Conservation (phyloP, 2,888 invertebrate species). For the Drosophila pullipes region DNA sequence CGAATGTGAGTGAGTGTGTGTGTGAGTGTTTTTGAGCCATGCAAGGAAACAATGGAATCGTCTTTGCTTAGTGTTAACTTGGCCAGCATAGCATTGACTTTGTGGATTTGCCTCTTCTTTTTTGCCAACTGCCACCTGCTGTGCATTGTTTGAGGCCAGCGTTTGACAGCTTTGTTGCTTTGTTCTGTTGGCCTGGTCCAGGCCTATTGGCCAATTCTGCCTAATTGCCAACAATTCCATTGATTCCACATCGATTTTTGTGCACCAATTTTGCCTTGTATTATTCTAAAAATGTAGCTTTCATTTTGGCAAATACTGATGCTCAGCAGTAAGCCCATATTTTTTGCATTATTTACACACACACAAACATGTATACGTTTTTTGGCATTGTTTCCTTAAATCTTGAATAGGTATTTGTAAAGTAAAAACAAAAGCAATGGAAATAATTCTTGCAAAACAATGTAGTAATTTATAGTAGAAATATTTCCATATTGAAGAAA, state of each 20-base stretch:
- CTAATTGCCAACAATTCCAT: constrained; percentile 50
- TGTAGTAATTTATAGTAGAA: neutral
- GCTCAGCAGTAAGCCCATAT: neutral
- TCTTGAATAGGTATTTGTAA: neutral
- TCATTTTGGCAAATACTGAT: constrained; percentile 63
- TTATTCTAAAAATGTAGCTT: neutral
- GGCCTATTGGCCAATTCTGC: constrained; percentile 13
- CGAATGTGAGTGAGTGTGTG: constrained; percentile 9
- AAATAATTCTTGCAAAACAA: neutral
- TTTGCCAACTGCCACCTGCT: constrained; percentile 25
- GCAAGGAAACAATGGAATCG: constrained; percentile 33
- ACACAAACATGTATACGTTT: neutral
- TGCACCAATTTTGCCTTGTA: constrained; percentile 13
- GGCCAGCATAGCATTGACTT: constrained; percentile 19
- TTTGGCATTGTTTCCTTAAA: neutral
- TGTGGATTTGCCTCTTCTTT: neutral
- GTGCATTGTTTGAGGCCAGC: constrained; percentile 27
- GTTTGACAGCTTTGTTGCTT: constrained; percentile 7
- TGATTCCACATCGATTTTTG: constrained; percentile 42
- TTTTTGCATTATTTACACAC: constrained; percentile 3
- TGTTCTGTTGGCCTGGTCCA: neutral
- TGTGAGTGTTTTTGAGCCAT: constrained; percentile 17
- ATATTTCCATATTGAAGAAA: neutral
- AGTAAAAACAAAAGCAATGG: no score
- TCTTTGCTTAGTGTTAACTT: constrained; percentile 40